A percentile compares a stretch with the other conserved stretches of the same genome.
phyloP scores from a whole-genome alignment of 2,888 invertebrate genomes.

The Nomada flava region DNA sequence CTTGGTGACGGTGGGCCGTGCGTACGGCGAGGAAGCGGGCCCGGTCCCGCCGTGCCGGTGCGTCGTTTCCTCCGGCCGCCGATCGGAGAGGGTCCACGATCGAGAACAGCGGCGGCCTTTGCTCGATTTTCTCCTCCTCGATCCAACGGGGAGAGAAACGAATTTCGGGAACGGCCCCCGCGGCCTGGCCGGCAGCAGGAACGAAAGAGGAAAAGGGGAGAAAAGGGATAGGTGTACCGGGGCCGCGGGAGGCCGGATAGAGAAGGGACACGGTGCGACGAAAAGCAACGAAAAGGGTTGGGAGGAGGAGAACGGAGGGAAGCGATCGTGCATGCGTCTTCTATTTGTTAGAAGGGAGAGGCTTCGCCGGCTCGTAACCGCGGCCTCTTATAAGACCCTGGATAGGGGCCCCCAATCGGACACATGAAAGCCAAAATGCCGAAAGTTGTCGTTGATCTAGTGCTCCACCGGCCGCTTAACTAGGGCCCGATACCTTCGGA shows the following conservation, averaged over 20 bases:
- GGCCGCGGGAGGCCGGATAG: conserved; percentile 6
- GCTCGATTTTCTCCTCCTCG: conserved; percentile 77
- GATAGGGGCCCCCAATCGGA: conserved; percentile 74
- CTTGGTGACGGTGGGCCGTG: conserved; percentile 40
- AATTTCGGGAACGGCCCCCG: conserved; percentile 43
- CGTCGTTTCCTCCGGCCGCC: conserved; percentile 10
- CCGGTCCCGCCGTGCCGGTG: conserved; percentile 33
- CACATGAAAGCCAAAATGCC: conserved; percentile 82
- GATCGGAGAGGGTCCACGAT: conserved; percentile 1
- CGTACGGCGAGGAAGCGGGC: conserved; percentile 48
- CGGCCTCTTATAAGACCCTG: conserved; percentile 73
- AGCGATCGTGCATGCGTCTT: conserved; percentile 70
- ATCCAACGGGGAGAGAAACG: conserved; percentile 52
- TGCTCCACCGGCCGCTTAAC: conserved; percentile 80
- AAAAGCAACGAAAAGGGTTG: conserved; percentile 33
- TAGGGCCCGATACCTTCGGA: conserved; percentile 80
- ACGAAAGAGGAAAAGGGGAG: conserved; percentile 36
- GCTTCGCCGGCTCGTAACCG: conserved; percentile 71
- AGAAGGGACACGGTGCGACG: conserved; percentile 1
- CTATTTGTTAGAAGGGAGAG: conserved; percentile 76
- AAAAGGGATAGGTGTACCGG: conserved; percentile 30
- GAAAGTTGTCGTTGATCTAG: conserved; percentile 83
- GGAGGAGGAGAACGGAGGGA: conserved; percentile 54
- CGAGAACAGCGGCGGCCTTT: conserved; percentile 62
- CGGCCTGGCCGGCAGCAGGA: conserved; percentile 7